Conservation (phyloP, 2,888 invertebrate genomes). For the Drosophila limbata region DNA sequence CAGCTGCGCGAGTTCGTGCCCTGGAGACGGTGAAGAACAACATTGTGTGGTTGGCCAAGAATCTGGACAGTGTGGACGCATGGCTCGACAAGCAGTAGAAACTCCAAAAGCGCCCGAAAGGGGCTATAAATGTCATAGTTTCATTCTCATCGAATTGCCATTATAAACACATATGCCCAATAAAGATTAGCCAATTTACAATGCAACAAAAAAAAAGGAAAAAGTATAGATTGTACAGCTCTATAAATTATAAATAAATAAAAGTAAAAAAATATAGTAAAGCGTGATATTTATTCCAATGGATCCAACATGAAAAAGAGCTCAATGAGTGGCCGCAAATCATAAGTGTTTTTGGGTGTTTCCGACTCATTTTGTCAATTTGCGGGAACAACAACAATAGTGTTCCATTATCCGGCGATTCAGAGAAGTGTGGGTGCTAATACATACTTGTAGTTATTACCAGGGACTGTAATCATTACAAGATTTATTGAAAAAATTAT, state of each 20-base stretch:
- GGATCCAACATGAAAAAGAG: background rate
- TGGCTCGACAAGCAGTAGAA: conserved; percentile 87
- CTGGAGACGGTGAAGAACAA: conserved; percentile 92
- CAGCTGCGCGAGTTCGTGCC: conserved; percentile 89
- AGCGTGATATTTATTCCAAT: background rate
- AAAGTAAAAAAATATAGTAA: background rate
- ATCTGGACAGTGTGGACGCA: conserved; percentile 87
- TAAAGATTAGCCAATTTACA: conserved; percentile 60
- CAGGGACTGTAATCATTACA: no score
- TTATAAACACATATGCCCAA: conserved; percentile 45
- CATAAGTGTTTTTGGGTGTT: conserved; percentile 3
- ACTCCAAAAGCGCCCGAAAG: background rate
- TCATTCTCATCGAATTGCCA: conserved; percentile 47
- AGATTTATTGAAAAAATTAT: no score
- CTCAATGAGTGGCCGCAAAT: background rate
- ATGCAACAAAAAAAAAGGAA: conserved; percentile 13
- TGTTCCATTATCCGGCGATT: background rate
- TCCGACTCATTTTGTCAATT: conserved; percentile 7
- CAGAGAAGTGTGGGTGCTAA: background rate
- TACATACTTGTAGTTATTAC: background rate
- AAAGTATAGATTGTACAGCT: background rate
- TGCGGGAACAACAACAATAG: background rate
- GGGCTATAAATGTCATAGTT: conserved; percentile 9
- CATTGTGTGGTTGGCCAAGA: conserved; percentile 91
- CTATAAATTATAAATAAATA: conserved; percentile 41